Base-by-base conservation (phyloP, 2,113 vertebrate genomes). In the Neotoma lepida region DNA sequence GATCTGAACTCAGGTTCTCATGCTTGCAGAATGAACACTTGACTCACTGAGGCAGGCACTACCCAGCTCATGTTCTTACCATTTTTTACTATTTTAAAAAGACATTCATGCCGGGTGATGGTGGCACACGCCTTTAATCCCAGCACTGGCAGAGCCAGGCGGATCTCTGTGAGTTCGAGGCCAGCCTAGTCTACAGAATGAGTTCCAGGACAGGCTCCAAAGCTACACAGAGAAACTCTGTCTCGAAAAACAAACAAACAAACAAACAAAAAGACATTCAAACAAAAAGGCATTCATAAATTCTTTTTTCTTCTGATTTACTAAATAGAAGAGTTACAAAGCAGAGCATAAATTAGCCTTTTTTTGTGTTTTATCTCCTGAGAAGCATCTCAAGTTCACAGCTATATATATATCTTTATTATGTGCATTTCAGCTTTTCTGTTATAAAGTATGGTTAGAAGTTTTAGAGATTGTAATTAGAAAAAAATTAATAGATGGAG, bases 381-480 rank as follows among this genome's bases (percentile, higher is more conserved):
- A 90, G 77, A 1, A 66, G 63, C 30, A 88, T 88, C 28, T 3
- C 71, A 46, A 89, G 71, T 81, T 46, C 74, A 51, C 8, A 76
- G 28, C 24, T 85, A 35, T 85, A 86, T 2, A 46, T 54, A 86
- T 2, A 46, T 54, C 73, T 93, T 66, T 66, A 66, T 73, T 73
- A 39, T 86, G 2, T 95, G 24, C 91, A 4, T 64, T 92, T 88
- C 35, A 86, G 7, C 26, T 88, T 94, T 64, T 95, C n/a, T 56
- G 41, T 46, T 76, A 66, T 76, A 26, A 76, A 74, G 41, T 74
- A 74, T 44, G 74, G 28, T 33, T 77, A 77, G 49, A 76, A 28
- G 44, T 46, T 95, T 88, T 95, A 44, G 10, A 80, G 54, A 80
- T 93, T 93, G 5, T 95, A 86, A 88, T 92, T 86, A 88, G 86